phyloP scores from a whole-genome alignment of 2,797 vertebrate genomes.

The Phalanger gymnotis region DNA sequence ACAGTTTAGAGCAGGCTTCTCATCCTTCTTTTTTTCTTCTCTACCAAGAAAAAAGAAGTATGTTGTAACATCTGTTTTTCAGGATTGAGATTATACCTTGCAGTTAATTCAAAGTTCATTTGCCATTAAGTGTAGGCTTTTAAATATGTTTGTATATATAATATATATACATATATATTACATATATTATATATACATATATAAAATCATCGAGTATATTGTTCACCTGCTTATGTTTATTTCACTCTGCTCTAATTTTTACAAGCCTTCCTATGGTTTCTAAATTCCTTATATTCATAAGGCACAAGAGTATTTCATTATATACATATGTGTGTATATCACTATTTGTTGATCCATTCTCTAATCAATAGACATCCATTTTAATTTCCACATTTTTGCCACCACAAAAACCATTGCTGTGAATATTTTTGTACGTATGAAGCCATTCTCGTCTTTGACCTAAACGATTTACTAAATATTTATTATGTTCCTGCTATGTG shows the following conservation, averaged over 20 bases:
- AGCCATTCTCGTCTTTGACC: not conserved
- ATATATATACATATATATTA: no score
- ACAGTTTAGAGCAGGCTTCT: not conserved
- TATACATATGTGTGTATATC: not conserved
- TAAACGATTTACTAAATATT: not conserved
- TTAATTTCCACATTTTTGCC: not conserved
- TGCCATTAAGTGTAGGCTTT: not conserved
- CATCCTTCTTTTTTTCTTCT: not conserved
- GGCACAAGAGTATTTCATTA: not conserved
- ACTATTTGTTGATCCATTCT: not conserved
- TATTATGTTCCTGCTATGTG: not conserved
- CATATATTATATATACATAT: no score
- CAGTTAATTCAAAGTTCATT: not conserved
- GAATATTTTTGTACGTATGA: not conserved
- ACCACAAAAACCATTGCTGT: not conserved
- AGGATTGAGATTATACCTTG: not conserved
- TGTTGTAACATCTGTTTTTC: not conserved
- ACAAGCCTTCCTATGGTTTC: not conserved
- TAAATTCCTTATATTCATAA: not conserved
- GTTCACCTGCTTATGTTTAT: not conserved
- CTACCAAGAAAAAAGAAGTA: not conserved
- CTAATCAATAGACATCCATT: not conserved
- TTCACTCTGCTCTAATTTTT: not conserved
- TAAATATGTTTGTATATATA: no score
- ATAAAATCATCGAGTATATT: not conserved